These are phyloP conservation scores for Caenorhabditis sp. DNA, from an alignment of 2,888 invertebrate species.

Conservation along the genomic window DNA sequence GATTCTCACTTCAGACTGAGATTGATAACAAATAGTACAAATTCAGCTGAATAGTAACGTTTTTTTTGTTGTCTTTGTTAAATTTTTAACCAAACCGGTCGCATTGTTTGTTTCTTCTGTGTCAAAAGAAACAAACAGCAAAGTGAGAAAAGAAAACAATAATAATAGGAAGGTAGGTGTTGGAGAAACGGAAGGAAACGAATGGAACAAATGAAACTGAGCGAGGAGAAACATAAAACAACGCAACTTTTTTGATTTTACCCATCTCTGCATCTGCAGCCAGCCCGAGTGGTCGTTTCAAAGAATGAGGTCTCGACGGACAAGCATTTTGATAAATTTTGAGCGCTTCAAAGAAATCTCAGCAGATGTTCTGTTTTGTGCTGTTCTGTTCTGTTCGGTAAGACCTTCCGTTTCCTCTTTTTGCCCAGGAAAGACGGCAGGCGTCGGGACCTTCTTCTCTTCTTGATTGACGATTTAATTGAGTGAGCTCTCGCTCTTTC, in stretches of 20 bases:
- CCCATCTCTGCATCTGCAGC: too few species aligned
- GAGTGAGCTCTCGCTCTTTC: background rate
- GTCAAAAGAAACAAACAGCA: background rate
- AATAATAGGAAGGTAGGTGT: background rate
- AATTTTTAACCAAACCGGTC: slow-evolving; percentile 36
- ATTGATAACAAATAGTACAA: background rate
- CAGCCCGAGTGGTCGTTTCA: background rate
- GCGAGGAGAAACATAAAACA: too few species aligned
- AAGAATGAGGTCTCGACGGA: slow-evolving; percentile 1
- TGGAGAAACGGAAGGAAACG: too few species aligned
- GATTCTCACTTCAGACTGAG: background rate
- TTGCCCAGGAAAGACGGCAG: background rate
- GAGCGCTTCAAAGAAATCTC: too few species aligned
- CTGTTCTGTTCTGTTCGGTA: background rate
- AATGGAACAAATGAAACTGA: too few species aligned
- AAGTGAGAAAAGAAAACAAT: slow-evolving; percentile 14
- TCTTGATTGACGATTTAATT: slow-evolving; percentile 41
- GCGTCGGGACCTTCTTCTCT: slow-evolving; percentile 13
- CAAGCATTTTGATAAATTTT: too few species aligned
- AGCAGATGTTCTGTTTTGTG: background rate
- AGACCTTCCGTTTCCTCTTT: background rate
- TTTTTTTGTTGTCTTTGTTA: slow-evolving; percentile 8
- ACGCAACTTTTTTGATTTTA: too few species aligned
- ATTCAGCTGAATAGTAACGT: slow-evolving; percentile 15
- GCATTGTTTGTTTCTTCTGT: slow-evolving; percentile 15